Evolutionary conservation across 1,140 invertebrate species (phyloP).

Genomic region (Coptotermes formosanus): DNA sequence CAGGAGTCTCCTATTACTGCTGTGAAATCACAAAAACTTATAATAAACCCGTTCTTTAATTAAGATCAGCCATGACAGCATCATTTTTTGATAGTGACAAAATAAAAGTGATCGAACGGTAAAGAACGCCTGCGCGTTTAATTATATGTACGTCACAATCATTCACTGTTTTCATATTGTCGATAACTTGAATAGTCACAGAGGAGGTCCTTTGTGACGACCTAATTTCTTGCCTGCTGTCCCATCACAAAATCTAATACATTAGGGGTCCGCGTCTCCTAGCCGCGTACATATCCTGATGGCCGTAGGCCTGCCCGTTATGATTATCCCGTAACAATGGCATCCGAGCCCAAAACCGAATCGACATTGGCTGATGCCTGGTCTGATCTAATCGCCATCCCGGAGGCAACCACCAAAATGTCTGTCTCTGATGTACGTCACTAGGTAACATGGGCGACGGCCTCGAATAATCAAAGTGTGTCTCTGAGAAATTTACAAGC

Average conservation of each 20-base stretch:
- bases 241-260: neutral
- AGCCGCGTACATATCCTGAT: neutral
- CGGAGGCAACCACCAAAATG: conserved; percentile 37
- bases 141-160: no score
- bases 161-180: no score
- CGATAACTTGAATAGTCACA: no score
- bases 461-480: neutral
- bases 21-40: no score
- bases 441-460: neutral
- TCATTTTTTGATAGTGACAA: no score
- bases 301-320: neutral
- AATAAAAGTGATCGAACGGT: no score
- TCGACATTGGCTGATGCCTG: conserved; percentile 36
- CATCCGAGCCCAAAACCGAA: conserved; percentile 45
- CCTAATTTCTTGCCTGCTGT: no score
- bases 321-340: conserved; percentile 32
- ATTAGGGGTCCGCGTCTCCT: neutral
- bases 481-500: neutral
- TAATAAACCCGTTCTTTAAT: no score
- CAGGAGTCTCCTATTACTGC: no score
- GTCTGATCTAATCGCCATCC: conserved; percentile 37
- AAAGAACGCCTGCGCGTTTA: no score
- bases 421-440: neutral
- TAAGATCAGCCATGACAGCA: no score
- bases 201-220: no score